phyloP scores from a whole-genome alignment of 2,888 invertebrate genomes.

The Calliscelio sp. region DNA sequence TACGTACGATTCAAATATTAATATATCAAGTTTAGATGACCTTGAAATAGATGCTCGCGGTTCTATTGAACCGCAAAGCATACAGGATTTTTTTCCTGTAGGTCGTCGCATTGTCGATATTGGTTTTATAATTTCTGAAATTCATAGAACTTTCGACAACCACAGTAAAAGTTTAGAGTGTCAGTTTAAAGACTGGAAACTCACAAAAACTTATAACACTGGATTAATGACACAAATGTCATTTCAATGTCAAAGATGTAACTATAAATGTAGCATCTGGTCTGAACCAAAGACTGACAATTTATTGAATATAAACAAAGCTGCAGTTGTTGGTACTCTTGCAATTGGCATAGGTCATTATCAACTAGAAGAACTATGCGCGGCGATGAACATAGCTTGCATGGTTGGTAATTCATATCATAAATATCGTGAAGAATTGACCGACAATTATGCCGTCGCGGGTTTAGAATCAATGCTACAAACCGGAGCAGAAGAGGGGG shows the following conservation, averaged over 20 bases:
- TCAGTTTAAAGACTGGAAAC: slow-evolving; percentile 34
- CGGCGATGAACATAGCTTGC: neutral
- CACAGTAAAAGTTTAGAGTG: slow-evolving; percentile 7
- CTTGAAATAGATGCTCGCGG: neutral
- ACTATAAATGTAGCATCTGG: slow-evolving; percentile 55
- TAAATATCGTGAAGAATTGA: neutral
- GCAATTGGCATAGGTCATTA: slow-evolving; percentile 29
- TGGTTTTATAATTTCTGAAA: slow-evolving; percentile 3
- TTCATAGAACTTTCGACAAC: slow-evolving; percentile 24
- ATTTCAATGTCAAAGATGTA: slow-evolving; percentile 29
- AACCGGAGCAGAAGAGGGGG: neutral
- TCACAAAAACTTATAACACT: neutral
- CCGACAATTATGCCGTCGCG: neutral
- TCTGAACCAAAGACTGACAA: slow-evolving; percentile 29
- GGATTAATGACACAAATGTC: slow-evolving; percentile 32
- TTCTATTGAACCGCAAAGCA: neutral
- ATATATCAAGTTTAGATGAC: too few species aligned
- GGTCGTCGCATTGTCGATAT: slow-evolving; percentile 32
- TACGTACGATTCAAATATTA: too few species aligned
- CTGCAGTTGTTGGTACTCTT: slow-evolving; percentile 15
- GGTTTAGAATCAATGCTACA: neutral
- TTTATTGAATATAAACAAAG: slow-evolving; percentile 1
- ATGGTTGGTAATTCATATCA: neutral
- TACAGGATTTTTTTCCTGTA: slow-evolving; percentile 11
- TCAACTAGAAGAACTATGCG: slow-evolving; percentile 11